Base-by-base conservation (phyloP, 2,113 vertebrate species). In the Nycticryphes semicollaris region DNA sequence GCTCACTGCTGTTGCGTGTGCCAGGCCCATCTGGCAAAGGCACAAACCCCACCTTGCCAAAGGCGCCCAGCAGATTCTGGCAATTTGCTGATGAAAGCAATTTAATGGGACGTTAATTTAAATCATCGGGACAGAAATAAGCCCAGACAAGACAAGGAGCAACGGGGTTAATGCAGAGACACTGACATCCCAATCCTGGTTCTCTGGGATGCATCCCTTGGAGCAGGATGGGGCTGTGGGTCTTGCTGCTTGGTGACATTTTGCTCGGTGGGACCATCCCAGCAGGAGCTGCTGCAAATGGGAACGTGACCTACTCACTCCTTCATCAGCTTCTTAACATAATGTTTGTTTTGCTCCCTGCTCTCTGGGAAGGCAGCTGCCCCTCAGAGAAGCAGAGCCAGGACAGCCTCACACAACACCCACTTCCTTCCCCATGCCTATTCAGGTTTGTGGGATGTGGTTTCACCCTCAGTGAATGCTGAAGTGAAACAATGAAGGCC, bases 1-100 rank as follows among this genome's bases (percentile, higher is more conserved):
- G 23, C 48, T 78, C 59, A 50, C 0, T 10, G 89, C 74, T 91
- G 94, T 45, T 82, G 56, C 7, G 3, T 73, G 84, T 94, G 86
- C 90, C 91, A 82, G 64, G 56, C 35, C 54, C 51, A 35, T 43
- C 81, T 93, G 91, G 89, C 89, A 92, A 72, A 89, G 69, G 24
- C 62, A 75, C 67, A 86, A 62, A 76, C 45, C 68, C 82, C 56
- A 33, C 35, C 62, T 85, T 84, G 67, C 87, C 83, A 90, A 86
- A 69, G 51, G 66, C 3, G 1, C 50, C 63, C 27, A 39, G 43
- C 54, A 67, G 57, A 66, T 73, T 78, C 66, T 10, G 23, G 37
- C 20, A 70, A 56, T 87, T 87, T 89, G 33, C 14, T 63, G 77
- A 51, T 50, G 41, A 87, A 84, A 87, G 28, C 14, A 87, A 21